A percentile compares a stretch with the other conserved stretches of the same genome.
phyloP scores from a whole-genome alignment of 2,797 vertebrate species.

The Enteromius fasciolatus region DNA sequence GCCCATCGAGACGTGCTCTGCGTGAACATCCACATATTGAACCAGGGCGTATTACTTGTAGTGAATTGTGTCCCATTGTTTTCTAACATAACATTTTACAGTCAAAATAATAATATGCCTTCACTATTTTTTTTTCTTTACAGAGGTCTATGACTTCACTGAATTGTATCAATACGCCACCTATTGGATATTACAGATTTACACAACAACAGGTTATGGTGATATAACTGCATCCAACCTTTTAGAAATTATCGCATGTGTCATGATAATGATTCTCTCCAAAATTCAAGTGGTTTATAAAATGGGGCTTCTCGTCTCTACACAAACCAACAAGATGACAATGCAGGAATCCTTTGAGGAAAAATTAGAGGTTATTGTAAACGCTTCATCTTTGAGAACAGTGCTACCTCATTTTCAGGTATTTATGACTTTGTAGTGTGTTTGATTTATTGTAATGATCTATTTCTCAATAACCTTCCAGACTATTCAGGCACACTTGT shows the following conservation, averaged over 20 bases:
- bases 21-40: background rate
- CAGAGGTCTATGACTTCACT: conserved; percentile 28
- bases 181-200: conserved; percentile 52
- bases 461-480: background rate
- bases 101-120: background rate
- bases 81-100: background rate
- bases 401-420: background rate
- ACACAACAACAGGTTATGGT: conserved; percentile 56
- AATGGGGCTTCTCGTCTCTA: conserved; percentile 45
- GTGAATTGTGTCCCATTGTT: background rate
- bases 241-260: conserved; percentile 33
- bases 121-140: background rate
- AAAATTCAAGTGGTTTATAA: conserved; percentile 50
- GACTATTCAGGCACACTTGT: conserved; percentile 46
- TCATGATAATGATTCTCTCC: conserved; percentile 44
- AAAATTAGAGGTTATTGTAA: conserved; percentile 50
- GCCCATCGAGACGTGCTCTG: background rate
- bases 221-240: conserved; percentile 37
- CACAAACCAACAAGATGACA: conserved; percentile 51
- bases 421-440: background rate
- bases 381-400: background rate
- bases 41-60: background rate
- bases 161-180: conserved; percentile 47
- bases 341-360: conserved; percentile 52
- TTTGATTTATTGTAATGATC: background rate